Evolutionary conservation across 92 coral and sea anemone genomes (phyloP).

Genomic region (Zoanthus sansibaricus): DNA sequence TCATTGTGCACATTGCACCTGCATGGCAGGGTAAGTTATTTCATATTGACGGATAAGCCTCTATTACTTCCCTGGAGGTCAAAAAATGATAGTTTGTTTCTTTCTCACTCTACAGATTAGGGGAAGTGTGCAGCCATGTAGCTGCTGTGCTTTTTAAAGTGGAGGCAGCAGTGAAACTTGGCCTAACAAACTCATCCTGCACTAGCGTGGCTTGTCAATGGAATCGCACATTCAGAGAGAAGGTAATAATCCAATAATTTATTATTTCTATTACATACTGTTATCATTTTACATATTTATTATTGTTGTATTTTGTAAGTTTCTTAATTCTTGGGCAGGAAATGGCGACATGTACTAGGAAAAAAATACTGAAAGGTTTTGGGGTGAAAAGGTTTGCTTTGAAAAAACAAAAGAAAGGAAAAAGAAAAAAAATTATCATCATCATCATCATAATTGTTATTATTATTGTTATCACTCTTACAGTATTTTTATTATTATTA

Average conservation of each 20-base stretch:
- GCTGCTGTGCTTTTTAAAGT: slow-evolving; percentile 57
- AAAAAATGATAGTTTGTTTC: background rate
- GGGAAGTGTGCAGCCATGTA: slow-evolving; percentile 58
- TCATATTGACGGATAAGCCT: background rate
- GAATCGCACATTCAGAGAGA: slow-evolving; percentile 43
- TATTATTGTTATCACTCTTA: background rate
- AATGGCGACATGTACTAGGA: background rate
- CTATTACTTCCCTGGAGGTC: background rate
- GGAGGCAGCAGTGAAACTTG: slow-evolving; percentile 58
- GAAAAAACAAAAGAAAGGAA: background rate
- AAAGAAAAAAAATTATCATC: background rate
- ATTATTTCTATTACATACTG: background rate
- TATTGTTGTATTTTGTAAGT: background rate
- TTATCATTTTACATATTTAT: background rate
- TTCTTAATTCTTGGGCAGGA: background rate
- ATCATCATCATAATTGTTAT: background rate
- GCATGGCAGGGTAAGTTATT: slow-evolving; percentile 51
- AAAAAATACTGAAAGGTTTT: background rate
- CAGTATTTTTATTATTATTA: background rate
- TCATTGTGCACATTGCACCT: slow-evolving; percentile 50
- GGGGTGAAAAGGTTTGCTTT: background rate
- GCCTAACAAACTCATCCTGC: slow-evolving; percentile 49
- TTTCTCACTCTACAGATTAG: slow-evolving; percentile 25
- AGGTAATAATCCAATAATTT: slow-evolving; percentile 16
- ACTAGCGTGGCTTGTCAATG: slow-evolving; percentile 56